A percentile compares a stretch with the other conserved stretches of the same genome.
These are phyloP conservation scores for Torymus aiolomorphi DNA, from an alignment of 2,888 invertebrate species.

Conservation along the genomic window DNA sequence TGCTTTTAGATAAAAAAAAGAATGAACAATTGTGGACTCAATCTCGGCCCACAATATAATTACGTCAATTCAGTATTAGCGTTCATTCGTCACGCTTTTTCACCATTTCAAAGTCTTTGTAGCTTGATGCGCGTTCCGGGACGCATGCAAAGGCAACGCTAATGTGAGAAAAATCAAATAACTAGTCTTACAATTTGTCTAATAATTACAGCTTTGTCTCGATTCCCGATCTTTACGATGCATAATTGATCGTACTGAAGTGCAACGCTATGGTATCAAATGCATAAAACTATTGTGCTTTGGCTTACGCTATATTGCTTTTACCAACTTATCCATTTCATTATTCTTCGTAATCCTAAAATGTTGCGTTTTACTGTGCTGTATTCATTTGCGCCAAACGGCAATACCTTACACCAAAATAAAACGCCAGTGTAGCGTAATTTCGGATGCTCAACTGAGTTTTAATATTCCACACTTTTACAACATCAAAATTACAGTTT, in stretches of 20 bases:
- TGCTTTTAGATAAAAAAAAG: conserved; percentile 47
- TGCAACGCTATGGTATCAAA: conserved; percentile 46
- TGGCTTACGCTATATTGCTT: conserved; percentile 7
- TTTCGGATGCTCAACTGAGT: not conserved
- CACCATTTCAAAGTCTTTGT: conserved; percentile 53
- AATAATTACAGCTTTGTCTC: conserved; percentile 15
- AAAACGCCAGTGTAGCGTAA: too few relatives aligned
- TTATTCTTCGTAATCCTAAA: conserved; percentile 1
- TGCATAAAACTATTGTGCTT: conserved; percentile 33
- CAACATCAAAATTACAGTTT: not conserved
- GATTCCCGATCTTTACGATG: conserved; percentile 36
- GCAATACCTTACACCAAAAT: not conserved
- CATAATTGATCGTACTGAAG: conserved; percentile 50
- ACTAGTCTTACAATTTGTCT: conserved; percentile 22
- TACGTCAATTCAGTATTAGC: conserved; percentile 52
- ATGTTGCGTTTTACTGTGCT: not conserved
- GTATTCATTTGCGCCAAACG: not conserved
- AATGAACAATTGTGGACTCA: conserved; percentile 50
- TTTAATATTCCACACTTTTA: not conserved
- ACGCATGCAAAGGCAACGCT: conserved; percentile 59
- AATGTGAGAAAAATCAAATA: conserved; percentile 31
- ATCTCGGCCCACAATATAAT: conserved; percentile 60
- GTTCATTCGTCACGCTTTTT: conserved; percentile 53
- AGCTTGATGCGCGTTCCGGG: conserved; percentile 59
- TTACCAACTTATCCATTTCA: conserved; percentile 1